These are phyloP conservation scores for Pantelozetes paolii DNA, from an alignment of 2,888 invertebrate species.

Conservation along the genomic window DNA sequence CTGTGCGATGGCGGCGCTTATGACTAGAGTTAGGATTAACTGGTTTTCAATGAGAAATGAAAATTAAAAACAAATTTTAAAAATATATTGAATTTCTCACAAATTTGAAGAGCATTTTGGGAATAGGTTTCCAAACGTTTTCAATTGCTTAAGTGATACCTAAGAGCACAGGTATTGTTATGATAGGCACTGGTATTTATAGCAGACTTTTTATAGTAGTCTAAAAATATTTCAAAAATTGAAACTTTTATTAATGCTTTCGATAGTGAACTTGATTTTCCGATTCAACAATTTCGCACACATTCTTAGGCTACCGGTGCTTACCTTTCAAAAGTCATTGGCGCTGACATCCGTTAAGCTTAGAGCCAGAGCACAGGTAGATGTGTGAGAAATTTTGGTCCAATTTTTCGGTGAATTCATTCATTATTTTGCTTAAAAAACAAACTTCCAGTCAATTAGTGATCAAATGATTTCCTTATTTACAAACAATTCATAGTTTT, in stretches of 20 bases:
- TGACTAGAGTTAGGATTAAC: background rate
- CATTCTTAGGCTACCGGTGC: background rate
- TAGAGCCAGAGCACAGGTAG: no score
- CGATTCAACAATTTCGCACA: background rate
- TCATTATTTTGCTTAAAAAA: no score
- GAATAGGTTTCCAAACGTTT: background rate
- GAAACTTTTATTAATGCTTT: background rate
- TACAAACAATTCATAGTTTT: no score
- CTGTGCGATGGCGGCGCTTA: background rate
- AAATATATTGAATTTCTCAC: background rate
- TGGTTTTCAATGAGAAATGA: background rate
- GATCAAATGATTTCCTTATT: no score
- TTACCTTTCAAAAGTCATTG: background rate
- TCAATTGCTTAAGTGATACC: background rate
- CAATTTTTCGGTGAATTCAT: no score
- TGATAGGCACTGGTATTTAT: background rate
- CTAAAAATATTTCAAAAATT: background rate
- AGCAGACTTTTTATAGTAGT: conserved; percentile 1
- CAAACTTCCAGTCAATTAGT: no score
- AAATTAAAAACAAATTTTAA: background rate
- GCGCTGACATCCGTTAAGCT: conserved; percentile 1
- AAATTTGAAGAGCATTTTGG: conserved; percentile 18
- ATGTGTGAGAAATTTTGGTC: no score
- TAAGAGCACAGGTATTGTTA: background rate
- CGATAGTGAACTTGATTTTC: background rate